Percentiles rank a stretch among this genome's conserved stretches.
Evolutionary conservation across 2,888 invertebrate species (phyloP).

Genomic region (Nowickia ferox): DNA sequence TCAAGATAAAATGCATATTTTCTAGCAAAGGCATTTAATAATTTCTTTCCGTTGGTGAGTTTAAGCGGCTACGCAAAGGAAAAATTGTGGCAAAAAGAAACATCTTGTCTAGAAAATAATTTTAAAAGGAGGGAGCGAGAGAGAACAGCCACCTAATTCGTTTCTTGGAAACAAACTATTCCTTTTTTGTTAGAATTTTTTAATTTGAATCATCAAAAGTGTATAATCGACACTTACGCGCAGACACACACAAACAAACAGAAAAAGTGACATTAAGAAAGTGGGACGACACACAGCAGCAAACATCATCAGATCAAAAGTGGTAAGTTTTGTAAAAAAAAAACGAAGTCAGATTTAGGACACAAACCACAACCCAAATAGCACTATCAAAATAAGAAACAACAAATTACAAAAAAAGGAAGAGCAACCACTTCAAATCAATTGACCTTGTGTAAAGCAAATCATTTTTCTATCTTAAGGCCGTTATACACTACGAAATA

Average conservation of each 20-base stretch:
- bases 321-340: constrained; percentile 56
- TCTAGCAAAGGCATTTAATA: constrained; percentile 66
- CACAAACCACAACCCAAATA: constrained; percentile 23
- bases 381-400: background rate
- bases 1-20: constrained; percentile 67
- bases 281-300: background rate
- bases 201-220: constrained; percentile 46
- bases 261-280: background rate
- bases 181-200: constrained; percentile 53
- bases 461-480: background rate
- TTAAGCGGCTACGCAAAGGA: constrained; percentile 31
- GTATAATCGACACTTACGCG: constrained; percentile 37
- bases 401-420: background rate
- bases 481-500: no score
- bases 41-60: constrained; percentile 38
- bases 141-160: constrained; percentile 40
- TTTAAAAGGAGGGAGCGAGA: background rate
- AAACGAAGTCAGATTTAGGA: constrained; percentile 14
- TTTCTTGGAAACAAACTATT: constrained; percentile 47
- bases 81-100: constrained; percentile 17
- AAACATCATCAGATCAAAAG: constrained; percentile 16
- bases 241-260: background rate
- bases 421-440: no score
- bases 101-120: constrained; percentile 28
- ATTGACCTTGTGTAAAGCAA: background rate